Percentiles rank a stretch among this genome's conserved stretches.
These are phyloP conservation scores for Momotus momota DNA, from an alignment of 2,797 vertebrate species.

Conservation along the genomic window DNA sequence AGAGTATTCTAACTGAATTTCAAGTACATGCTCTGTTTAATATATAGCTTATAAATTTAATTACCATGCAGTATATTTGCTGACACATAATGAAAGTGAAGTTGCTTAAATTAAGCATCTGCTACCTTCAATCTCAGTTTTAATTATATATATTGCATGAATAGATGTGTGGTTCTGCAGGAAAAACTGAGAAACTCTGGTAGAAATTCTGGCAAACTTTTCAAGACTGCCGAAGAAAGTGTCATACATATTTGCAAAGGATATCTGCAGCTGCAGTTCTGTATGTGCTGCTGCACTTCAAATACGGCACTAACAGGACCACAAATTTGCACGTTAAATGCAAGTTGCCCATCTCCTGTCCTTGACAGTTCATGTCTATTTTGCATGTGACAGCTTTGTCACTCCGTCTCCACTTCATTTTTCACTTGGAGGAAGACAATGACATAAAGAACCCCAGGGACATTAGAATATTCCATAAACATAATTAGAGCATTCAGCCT, in stretches of 20 bases:
- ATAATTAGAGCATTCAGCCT: conserved; percentile 40
- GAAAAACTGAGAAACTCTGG: not conserved
- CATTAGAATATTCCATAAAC: conserved; percentile 33
- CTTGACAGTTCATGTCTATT: not conserved
- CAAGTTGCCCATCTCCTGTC: not conserved
- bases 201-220: not conserved
- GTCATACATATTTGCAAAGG: not conserved
- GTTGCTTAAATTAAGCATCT: conserved; percentile 29
- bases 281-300: not conserved
- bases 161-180: not conserved
- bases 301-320: not conserved
- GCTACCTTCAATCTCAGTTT: not conserved
- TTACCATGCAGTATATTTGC: not conserved
- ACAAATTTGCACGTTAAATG: not conserved
- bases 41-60: conserved; percentile 11
- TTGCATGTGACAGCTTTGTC: not conserved
- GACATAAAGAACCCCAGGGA: conserved; percentile 21
- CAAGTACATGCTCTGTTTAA: not conserved
- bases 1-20: not conserved
- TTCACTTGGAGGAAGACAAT: conserved; percentile 29
- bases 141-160: not conserved
- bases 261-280: not conserved
- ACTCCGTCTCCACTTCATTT: not conserved
- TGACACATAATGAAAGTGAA: not conserved
- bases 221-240: not conserved